phyloP scores from a whole-genome alignment of 2,113 vertebrate species.

The Progne subis region DNA sequence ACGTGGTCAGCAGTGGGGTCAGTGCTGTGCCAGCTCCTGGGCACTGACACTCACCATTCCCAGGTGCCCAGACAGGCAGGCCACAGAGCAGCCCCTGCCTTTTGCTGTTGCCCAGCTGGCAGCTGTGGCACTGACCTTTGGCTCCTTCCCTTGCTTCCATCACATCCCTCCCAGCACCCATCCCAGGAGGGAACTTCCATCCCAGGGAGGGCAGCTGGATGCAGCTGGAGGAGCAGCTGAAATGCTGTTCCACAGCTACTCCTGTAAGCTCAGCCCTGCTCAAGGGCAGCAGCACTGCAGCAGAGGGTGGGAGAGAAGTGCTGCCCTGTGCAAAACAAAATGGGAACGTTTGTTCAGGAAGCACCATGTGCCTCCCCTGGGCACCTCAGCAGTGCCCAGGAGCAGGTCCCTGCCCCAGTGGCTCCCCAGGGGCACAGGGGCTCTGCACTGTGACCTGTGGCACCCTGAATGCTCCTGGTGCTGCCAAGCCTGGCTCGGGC shows the following conservation, averaged over 20 bases:
- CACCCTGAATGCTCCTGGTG: fast-evolving
- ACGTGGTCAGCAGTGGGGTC: not conserved
- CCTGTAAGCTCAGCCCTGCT: not conserved
- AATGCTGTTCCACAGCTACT: not conserved
- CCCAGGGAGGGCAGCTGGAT: not conserved
- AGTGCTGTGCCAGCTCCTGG: not conserved
- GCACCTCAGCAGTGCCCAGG: not conserved
- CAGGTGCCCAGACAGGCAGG: not conserved
- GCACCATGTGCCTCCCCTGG: fast-evolving
- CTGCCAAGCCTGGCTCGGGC: not conserved
- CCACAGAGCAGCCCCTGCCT: not conserved
- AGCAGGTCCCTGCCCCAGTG: fast-evolving
- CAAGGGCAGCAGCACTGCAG: not conserved
- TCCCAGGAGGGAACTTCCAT: not conserved
- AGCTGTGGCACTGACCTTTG: not conserved
- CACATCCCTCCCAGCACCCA: not conserved
- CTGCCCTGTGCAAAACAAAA: not conserved
- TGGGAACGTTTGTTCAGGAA: fast-evolving
- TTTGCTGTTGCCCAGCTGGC: not conserved
- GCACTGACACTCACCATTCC: fast-evolving
- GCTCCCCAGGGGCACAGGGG: fast-evolving
- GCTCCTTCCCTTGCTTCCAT: too few species aligned
- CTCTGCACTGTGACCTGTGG: not conserved
- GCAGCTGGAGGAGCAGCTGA: not conserved
- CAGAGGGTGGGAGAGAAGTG: fast-evolving